Evolutionary conservation across 1,140 invertebrate genomes (phyloP).

Genomic region (Euwallacea similis): DNA sequence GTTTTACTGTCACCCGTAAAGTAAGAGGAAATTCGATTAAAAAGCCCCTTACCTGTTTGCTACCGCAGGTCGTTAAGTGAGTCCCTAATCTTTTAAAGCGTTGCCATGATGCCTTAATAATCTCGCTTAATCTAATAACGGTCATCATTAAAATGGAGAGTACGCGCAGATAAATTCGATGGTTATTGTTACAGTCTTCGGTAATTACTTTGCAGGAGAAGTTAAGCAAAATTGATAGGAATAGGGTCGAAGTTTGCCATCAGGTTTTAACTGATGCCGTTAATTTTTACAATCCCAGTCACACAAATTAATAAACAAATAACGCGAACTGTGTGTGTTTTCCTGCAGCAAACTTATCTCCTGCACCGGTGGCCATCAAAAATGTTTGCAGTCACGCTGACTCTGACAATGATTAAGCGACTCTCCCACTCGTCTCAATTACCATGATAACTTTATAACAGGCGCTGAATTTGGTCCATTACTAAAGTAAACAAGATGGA

Average conservation of each 20-base stretch:
- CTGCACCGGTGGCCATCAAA: constrained; percentile 14
- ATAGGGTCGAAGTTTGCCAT: neutral
- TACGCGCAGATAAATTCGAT: constrained; percentile 47
- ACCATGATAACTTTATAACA: constrained; percentile 36
- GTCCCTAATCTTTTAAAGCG: constrained; percentile 51
- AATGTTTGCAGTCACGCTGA: constrained; percentile 27
- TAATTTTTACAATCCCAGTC: too few relatives aligned
- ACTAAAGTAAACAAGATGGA: constrained; percentile 38
- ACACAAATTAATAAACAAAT: too few relatives aligned
- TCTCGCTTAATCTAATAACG: constrained; percentile 48
- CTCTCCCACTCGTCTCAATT: constrained; percentile 32
- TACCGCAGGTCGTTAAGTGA: constrained; percentile 43
- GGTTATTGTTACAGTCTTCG: constrained; percentile 48
- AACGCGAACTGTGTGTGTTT: neutral
- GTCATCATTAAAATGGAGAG: constrained; percentile 51
- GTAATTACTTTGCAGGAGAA: constrained; percentile 46
- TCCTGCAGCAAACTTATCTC: neutral
- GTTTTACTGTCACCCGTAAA: constrained; percentile 43
- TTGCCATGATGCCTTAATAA: constrained; percentile 45
- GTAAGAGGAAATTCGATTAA: constrained; percentile 40
- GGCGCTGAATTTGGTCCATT: constrained; percentile 34
- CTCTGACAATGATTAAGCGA: constrained; percentile 32
- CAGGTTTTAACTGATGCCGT: neutral
- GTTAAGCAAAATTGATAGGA: constrained; percentile 51
- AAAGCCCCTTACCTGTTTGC: constrained; percentile 45